A percentile compares a stretch with the other conserved stretches of the same genome.
Evolutionary conservation across 2,113 vertebrate genomes (phyloP).

Genomic region (Carassius auratus): DNA sequence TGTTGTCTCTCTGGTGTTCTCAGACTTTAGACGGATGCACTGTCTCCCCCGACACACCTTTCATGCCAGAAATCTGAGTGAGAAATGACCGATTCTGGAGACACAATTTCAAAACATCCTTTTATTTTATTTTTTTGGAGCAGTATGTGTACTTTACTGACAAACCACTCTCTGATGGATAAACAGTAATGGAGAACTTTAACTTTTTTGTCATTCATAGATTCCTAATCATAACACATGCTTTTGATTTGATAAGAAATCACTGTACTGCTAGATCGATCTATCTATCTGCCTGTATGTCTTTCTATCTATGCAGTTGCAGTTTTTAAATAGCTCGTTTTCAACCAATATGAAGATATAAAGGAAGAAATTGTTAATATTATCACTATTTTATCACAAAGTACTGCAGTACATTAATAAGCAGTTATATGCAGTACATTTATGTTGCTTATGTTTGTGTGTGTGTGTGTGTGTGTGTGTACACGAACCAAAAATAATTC

Average conservation of each 20-base stretch:
- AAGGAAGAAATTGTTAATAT: no score
- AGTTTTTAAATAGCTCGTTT: not conserved
- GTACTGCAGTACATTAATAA: no score
- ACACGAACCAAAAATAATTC: no score
- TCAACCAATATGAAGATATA: no score
- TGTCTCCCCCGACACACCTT: constrained; percentile 57
- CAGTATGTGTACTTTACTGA: constrained; percentile 17
- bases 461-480: no score
- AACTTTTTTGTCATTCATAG: not conserved
- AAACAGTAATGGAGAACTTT: constrained; percentile 1
- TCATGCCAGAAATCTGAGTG: constrained; percentile 58
- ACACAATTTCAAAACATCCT: not conserved
- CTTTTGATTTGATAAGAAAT: not conserved
- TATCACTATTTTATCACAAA: no score
- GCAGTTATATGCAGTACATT: no score
- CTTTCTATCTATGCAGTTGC: not conserved
- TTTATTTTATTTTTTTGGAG: not conserved
- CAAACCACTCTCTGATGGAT: constrained; percentile 15
- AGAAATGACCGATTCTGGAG: constrained; percentile 53
- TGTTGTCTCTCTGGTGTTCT: constrained; percentile 62
- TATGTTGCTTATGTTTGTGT: no score
- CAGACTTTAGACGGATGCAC: constrained; percentile 60
- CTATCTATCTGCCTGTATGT: not conserved
- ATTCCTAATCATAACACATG: not conserved
- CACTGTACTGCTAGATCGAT: no score